Evolutionary conservation across 2,113 vertebrate genomes (phyloP).

Genomic region (Heterochromis multidens): DNA sequence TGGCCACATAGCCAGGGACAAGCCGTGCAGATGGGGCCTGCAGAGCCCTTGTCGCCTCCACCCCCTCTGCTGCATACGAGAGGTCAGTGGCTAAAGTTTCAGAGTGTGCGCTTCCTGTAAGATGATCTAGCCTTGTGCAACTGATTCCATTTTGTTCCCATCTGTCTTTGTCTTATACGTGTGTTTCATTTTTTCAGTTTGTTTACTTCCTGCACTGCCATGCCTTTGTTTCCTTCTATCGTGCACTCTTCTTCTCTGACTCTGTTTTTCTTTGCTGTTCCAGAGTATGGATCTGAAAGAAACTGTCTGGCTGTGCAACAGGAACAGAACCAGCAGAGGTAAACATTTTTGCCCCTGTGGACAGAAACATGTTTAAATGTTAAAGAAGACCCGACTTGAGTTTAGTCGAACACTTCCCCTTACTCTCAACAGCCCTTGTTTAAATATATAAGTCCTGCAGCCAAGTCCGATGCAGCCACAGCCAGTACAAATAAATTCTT

Average conservation of each 20-base stretch:
- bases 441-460: conserved; percentile 52
- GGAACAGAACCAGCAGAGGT: conserved; percentile 54
- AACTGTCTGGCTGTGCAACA: neutral
- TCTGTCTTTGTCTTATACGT: conserved; percentile 13
- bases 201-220: conserved; percentile 28
- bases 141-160: conserved; percentile 40
- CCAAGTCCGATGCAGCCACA: conserved; percentile 33
- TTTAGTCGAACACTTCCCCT: conserved; percentile 54
- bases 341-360: conserved; percentile 47
- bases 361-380: conserved; percentile 48
- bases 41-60: conserved; percentile 14
- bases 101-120: conserved; percentile 62
- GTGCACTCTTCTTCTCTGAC: neutral
- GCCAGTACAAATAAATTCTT: conserved; percentile 62
- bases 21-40: conserved; percentile 68
- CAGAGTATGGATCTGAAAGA: neutral
- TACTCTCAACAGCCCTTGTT: conserved; percentile 42
- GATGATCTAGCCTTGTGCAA: conserved; percentile 28
- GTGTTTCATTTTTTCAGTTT: neutral
- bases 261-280: neutral
- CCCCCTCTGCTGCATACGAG: conserved; percentile 21
- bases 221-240: conserved; percentile 7
- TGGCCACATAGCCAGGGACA: conserved; percentile 48
- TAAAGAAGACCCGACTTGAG: conserved; percentile 30
- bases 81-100: conserved; percentile 67